A percentile compares a stretch with the other conserved stretches of the same genome.
phyloP scores from a whole-genome alignment of 2,888 invertebrate genomes.

The Cepaea hortensis region DNA sequence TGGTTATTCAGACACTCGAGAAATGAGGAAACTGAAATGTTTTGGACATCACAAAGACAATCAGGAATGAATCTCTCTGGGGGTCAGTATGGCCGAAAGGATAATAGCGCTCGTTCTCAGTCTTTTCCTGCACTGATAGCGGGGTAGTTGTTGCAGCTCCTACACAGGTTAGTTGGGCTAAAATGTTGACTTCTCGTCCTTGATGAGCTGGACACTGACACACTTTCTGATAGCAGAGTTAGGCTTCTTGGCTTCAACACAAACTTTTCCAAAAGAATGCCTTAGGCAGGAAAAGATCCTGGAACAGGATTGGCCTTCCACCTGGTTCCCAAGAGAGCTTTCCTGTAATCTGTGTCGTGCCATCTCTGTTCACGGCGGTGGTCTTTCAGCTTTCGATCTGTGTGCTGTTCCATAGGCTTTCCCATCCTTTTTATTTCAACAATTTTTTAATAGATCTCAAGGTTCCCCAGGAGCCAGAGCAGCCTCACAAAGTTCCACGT shows the following conservation, averaged over 20 bases:
- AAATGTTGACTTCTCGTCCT: slow-evolving; percentile 89
- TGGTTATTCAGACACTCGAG: too few relatives aligned
- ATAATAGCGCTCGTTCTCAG: too few relatives aligned
- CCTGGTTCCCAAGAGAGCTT: slow-evolving; percentile 99
- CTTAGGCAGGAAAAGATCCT: slow-evolving; percentile 91
- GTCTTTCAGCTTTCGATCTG: slow-evolving; percentile 89
- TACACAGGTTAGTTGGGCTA: too few relatives aligned
- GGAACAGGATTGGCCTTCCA: slow-evolving; percentile 93
- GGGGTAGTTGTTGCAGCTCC: too few relatives aligned
- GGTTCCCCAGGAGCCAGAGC: neutral
- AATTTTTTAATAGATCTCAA: neutral
- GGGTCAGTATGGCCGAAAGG: too few relatives aligned
- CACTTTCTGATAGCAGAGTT: slow-evolving; percentile 99
- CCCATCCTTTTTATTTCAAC: slow-evolving; percentile 78
- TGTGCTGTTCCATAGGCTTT: slow-evolving; percentile 99
- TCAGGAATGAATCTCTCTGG: too few relatives aligned
- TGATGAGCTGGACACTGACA: slow-evolving; percentile 98
- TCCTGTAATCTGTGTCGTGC: slow-evolving; percentile 99
- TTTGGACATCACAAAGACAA: too few relatives aligned
- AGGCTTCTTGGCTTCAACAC: slow-evolving; percentile 99
- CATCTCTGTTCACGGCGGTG: slow-evolving; percentile 89
- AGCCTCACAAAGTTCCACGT: too few relatives aligned
- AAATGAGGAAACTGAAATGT: too few relatives aligned
- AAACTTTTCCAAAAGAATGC: slow-evolving; percentile 99
- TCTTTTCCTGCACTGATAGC: too few relatives aligned